phyloP scores from a whole-genome alignment of 2,797 vertebrate species.

The Anomalospiza imberbis region DNA sequence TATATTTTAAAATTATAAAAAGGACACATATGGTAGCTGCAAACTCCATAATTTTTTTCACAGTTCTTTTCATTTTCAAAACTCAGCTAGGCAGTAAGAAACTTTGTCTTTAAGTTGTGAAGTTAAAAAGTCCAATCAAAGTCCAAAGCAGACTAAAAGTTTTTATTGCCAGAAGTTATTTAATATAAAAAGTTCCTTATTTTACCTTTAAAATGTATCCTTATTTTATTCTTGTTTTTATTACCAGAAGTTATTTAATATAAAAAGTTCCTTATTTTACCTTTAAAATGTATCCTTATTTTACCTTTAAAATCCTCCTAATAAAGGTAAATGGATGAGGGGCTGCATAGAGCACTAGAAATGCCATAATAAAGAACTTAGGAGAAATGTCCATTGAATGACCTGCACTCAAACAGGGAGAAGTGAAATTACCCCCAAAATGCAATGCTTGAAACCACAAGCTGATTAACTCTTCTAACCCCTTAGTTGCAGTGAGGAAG shows the following conservation, averaged over 20 bases:
- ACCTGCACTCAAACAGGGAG: not conserved
- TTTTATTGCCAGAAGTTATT: not conserved
- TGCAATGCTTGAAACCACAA: not conserved
- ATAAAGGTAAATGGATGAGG: not conserved
- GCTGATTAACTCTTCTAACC: not conserved
- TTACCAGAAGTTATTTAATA: no score
- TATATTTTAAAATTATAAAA: slow-evolving; percentile 28
- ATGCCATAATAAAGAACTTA: fast-evolving
- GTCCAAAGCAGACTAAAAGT: not conserved
- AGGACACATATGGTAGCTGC: not conserved
- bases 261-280: not conserved
- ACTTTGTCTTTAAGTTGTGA: not conserved
- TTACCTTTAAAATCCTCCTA: not conserved
- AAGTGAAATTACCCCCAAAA: not conserved
- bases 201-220: no score
- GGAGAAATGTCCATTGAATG: not conserved
- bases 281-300: not conserved
- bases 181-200: not conserved
- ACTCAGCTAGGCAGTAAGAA: not conserved
- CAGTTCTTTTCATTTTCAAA: slow-evolving; percentile 33
- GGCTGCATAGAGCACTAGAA: not conserved
- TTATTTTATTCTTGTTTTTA: not conserved
- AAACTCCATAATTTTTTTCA: slow-evolving; percentile 18
- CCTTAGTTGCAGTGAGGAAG: not conserved
- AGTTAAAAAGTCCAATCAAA: not conserved